phyloP scores from a whole-genome alignment of 1,140 invertebrate genomes.

The Rhizoglyphus robini region DNA sequence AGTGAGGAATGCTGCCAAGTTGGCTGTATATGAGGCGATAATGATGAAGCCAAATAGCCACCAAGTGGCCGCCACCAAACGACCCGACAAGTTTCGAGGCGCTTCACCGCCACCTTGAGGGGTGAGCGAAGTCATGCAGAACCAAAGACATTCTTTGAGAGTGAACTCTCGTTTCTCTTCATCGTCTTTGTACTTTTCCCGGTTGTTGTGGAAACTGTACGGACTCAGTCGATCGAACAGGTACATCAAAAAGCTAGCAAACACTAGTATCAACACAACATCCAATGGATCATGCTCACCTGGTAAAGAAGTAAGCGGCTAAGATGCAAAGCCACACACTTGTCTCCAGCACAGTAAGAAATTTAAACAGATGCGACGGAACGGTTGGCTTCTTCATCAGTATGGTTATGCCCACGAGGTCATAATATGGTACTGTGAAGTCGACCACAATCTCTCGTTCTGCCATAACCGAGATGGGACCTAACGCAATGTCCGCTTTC shows the following conservation, averaged over 20 bases:
- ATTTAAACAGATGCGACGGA: slow-evolving; percentile 83
- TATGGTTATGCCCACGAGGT: slow-evolving; percentile 83
- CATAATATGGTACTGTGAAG: slow-evolving; percentile 89
- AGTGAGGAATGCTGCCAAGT: slow-evolving; percentile 83
- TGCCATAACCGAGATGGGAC: slow-evolving; percentile 78
- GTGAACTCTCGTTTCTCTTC: slow-evolving; percentile 90
- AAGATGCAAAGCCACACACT: slow-evolving; percentile 93
- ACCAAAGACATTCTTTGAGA: slow-evolving; percentile 92
- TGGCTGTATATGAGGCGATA: slow-evolving; percentile 95
- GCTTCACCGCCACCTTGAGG: slow-evolving; percentile 91
- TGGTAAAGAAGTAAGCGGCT: slow-evolving; percentile 85
- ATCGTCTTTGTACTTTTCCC: slow-evolving; percentile 76
- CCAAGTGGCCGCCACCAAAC: slow-evolving; percentile 87
- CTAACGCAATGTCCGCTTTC: slow-evolving; percentile 74
- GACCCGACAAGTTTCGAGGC: slow-evolving; percentile 80
- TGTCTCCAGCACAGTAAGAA: slow-evolving; percentile 84
- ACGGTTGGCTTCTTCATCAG: slow-evolving; percentile 65
- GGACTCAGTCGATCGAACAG: slow-evolving; percentile 80
- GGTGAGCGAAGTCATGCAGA: slow-evolving; percentile 94
- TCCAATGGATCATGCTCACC: slow-evolving; percentile 35
- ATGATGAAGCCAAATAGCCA: slow-evolving; percentile 97
- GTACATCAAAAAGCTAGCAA: slow-evolving; percentile 78
- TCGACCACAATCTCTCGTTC: slow-evolving; percentile 86
- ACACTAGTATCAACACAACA: slow-evolving; percentile 48
- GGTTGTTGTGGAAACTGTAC: slow-evolving; percentile 68